Evolutionary conservation across 1,140 invertebrate species (phyloP).

Genomic region (Drosophila punjabiensis): DNA sequence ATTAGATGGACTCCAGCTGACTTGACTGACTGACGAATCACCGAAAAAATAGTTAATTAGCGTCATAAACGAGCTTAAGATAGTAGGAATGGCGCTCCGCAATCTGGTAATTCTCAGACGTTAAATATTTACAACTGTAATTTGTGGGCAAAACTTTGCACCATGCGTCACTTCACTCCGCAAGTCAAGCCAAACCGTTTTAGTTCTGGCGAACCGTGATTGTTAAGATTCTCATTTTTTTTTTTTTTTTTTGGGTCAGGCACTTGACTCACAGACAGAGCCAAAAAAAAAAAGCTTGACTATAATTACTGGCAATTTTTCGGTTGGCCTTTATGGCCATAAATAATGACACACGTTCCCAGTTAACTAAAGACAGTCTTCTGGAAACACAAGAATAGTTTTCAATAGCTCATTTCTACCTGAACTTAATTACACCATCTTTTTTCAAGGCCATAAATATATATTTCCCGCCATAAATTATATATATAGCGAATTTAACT

Average conservation of each 20-base stretch:
- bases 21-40: neutral
- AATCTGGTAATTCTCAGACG: slow-evolving; percentile 21
- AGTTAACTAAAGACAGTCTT: neutral
- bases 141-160: slow-evolving; percentile 31
- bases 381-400: neutral
- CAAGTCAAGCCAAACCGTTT: slow-evolving; percentile 5
- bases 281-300: neutral
- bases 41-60: slow-evolving; percentile 3
- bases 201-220: slow-evolving; percentile 25
- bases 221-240: slow-evolving; percentile 4
- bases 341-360: neutral
- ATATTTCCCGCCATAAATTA: neutral
- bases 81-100: slow-evolving; percentile 6
- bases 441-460: neutral
- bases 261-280: slow-evolving; percentile 20
- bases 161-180: slow-evolving; percentile 34
- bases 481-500: neutral
- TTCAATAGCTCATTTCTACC: neutral
- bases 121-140: slow-evolving; percentile 48
- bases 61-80: slow-evolving; percentile 18
- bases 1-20: slow-evolving; percentile 25
- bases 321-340: neutral
- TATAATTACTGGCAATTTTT: slow-evolving; percentile 25
- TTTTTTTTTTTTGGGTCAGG: neutral
- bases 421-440: slow-evolving; percentile 6